phyloP scores from a whole-genome alignment of 2,797 vertebrate genomes.

The Diplodus sargus region DNA sequence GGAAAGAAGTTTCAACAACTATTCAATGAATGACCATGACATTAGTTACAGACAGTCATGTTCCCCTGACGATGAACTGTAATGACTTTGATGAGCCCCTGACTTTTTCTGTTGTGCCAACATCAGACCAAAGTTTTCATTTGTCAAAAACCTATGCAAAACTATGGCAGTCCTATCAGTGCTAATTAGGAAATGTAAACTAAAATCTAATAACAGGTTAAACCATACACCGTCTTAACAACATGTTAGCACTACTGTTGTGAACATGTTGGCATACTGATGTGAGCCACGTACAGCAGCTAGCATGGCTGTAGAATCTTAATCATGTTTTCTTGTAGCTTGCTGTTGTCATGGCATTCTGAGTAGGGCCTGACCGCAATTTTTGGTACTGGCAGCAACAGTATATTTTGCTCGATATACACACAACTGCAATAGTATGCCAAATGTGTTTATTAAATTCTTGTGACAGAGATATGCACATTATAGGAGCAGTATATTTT shows the following conservation, averaged over 20 bases:
- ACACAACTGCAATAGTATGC: no score
- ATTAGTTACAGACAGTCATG: neutral
- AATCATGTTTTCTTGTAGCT: neutral
- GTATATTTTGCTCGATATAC: no score
- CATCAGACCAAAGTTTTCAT: neutral
- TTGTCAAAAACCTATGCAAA: neutral
- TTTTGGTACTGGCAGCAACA: no score
- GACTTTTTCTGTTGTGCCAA: neutral
- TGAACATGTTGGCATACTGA: neutral
- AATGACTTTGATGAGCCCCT: neutral
- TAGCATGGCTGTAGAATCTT: neutral
- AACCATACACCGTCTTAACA: neutral
- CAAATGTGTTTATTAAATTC: no score
- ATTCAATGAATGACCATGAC: neutral
- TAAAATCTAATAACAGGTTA: neutral
- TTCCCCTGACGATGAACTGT: neutral
- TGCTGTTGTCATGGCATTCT: neutral
- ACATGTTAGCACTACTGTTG: no score
- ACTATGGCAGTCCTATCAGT: neutral
- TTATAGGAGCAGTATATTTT: no score
- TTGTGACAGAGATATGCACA: no score
- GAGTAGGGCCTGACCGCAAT: no score
- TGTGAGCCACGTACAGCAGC: neutral
- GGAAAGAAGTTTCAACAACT: conserved; percentile 2
- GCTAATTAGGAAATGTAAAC: neutral